Evolutionary conservation across 2,797 vertebrate genomes (phyloP).

Genomic region (Myoxocephalus aenaeus): DNA sequence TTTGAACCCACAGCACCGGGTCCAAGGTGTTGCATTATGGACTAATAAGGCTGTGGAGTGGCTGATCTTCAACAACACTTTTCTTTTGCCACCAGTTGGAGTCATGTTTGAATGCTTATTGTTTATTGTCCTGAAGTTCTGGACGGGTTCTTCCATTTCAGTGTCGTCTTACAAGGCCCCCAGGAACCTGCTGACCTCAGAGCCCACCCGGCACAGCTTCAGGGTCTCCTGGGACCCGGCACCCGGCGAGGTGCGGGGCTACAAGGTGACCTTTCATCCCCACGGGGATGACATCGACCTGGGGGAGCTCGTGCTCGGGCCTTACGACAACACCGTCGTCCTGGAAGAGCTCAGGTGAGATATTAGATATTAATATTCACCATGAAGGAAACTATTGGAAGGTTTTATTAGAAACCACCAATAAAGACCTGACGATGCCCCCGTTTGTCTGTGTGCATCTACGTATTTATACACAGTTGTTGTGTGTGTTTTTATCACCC

Average conservation of each 20-base stretch:
- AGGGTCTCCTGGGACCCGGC: constrained; percentile 95
- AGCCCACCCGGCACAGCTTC: constrained; percentile 94
- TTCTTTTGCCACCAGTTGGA: too few species aligned
- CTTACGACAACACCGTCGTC: constrained; percentile 94
- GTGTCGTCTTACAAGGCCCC: constrained; percentile 93
- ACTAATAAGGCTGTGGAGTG: too few species aligned
- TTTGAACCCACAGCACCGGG: too few species aligned
- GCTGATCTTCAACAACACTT: too few species aligned
- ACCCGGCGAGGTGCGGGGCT: constrained; percentile 91
- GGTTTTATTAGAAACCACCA: too few species aligned
- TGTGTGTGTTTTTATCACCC: too few species aligned
- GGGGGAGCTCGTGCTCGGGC: constrained; percentile 90
- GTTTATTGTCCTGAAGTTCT: constrained; percentile 54
- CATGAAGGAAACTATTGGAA: background rate
- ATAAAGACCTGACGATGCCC: too few species aligned
- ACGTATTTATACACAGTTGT: too few species aligned
- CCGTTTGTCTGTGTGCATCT: too few species aligned
- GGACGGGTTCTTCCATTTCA: constrained; percentile 70
- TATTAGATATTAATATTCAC: background rate
- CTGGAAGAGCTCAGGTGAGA: constrained; percentile 94
- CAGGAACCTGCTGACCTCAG: constrained; percentile 94
- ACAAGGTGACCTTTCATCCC: constrained; percentile 95
- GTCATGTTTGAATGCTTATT: background rate
- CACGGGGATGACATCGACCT: constrained; percentile 83
- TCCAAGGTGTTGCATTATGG: too few species aligned